Conservation (phyloP, 2,888 invertebrate species). For the Melangyna quadrimaculata region DNA sequence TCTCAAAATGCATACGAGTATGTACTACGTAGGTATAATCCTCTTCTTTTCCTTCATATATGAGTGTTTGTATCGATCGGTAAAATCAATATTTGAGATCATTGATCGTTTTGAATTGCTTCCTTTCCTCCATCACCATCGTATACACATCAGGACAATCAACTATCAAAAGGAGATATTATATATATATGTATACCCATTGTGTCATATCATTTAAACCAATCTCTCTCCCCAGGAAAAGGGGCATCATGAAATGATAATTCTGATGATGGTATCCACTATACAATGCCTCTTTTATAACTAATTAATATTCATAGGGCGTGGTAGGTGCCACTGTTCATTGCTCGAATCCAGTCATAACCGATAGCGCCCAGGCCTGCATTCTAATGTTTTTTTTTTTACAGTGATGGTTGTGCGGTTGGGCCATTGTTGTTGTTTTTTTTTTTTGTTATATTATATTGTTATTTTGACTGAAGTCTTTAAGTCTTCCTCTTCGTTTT, state of each 20-base stretch:
- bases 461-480: slow-evolving; percentile 10
- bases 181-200: background rate
- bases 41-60: background rate
- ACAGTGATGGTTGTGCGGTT: too few species aligned
- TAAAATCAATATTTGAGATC: slow-evolving; percentile 64
- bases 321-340: slow-evolving; percentile 68
- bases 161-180: slow-evolving; percentile 32
- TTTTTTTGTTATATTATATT: slow-evolving; percentile 1
- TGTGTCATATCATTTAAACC: slow-evolving; percentile 47
- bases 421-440: background rate
- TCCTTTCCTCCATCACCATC: slow-evolving; percentile 22
- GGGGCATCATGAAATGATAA: slow-evolving; percentile 7
- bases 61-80: slow-evolving; percentile 28
- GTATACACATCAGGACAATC: slow-evolving; percentile 33
- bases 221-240: slow-evolving; percentile 54
- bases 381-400: slow-evolving; percentile 50
- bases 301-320: slow-evolving; percentile 63
- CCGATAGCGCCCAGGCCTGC: slow-evolving; percentile 48
- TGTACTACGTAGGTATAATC: background rate
- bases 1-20: background rate
- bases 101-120: slow-evolving; percentile 56
- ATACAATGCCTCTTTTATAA: background rate
- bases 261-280: slow-evolving; percentile 17
- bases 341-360: slow-evolving; percentile 67
- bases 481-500: slow-evolving; percentile 7